Percentiles rank a stretch among this genome's conserved stretches.
phyloP scores from a whole-genome alignment of 2,113 vertebrate genomes.

The Jaculus jaculus region DNA sequence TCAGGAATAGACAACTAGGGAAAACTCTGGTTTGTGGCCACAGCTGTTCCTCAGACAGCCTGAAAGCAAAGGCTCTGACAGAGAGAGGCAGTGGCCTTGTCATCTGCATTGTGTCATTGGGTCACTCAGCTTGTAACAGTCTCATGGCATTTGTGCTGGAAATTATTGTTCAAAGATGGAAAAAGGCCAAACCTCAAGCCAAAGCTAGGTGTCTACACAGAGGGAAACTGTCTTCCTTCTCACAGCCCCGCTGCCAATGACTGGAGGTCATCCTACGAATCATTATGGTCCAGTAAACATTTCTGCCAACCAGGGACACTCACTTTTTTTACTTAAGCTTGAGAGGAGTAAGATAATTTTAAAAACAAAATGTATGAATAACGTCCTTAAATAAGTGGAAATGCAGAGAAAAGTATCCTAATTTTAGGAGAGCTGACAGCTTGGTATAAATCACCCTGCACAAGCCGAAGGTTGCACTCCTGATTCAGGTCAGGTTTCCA shows the following conservation, averaged over 20 bases:
- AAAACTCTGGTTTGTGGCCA: too few relatives aligned
- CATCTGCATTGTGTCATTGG: too few relatives aligned
- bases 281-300: rapidly evolving
- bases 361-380: background rate
- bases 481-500: background rate
- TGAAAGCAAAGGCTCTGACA: rapidly evolving
- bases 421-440: background rate
- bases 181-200: background rate
- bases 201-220: rapidly evolving
- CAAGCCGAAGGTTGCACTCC: rapidly evolving
- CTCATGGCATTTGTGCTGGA: too few relatives aligned
- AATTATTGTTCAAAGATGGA: background rate
- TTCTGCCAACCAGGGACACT: rapidly evolving
- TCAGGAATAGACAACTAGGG: background rate
- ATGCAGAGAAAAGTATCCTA: background rate
- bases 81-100: too few relatives aligned
- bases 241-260: rapidly evolving
- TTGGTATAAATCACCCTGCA: rapidly evolving
- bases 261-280: rapidly evolving
- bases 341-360: background rate
- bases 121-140: rapidly evolving
- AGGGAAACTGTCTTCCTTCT: rapidly evolving
- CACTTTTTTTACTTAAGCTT: background rate
- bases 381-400: background rate
- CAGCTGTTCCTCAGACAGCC: background rate